Evolutionary conservation across 1,140 invertebrate genomes (phyloP), one percentile per base, ranked within the genome.

Genomic region (Drosophila bocki): DNA sequence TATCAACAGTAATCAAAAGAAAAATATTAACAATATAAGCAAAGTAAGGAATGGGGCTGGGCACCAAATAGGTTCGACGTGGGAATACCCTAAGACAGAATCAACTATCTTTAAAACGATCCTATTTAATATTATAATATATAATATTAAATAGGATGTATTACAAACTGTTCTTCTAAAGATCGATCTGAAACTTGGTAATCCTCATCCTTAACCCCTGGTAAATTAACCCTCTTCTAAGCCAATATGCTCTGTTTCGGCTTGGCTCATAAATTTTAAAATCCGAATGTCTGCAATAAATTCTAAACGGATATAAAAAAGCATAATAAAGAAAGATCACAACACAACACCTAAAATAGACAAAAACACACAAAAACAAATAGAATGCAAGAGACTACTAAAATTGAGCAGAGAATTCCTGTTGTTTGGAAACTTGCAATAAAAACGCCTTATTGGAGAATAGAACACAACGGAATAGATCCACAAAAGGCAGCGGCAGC

Each of bases 271-370:
- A 85, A 82, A 90, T 90, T 82, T 67, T 41, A 1, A 58, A 82
- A 91, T 80, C 78, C 78, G 62, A 82, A 84, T 85, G 85, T 72
- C 85, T 90, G 85, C 85, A 90, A 90, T 90, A 90, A 90, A 90
- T 90, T 90, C 80, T 65, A 51, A 82, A 74, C 59, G 60, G 75
- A 90, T 90, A 85, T 79, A 84, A 86, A 81, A 78, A 56, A 57
- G 64, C 64, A 56, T 71, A 70, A 57, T 59, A 59, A 61, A 70
- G 62, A 59, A 80, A 69, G 48, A 77, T 56, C 71, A 61, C 70
- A 81, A 71, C 47, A 67, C 69, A 87, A 87, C 85, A 90, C 74
- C 81, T 80, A 84, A 88, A 90, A 88, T 90, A 90, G 67, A 87
- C 60, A 86, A 74, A 67, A 69, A 42, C 44, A 53, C 19, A 62